These are phyloP conservation scores for Buceros bicornis DNA, from an alignment of 2,797 vertebrate genomes.

Conservation along the genomic window DNA sequence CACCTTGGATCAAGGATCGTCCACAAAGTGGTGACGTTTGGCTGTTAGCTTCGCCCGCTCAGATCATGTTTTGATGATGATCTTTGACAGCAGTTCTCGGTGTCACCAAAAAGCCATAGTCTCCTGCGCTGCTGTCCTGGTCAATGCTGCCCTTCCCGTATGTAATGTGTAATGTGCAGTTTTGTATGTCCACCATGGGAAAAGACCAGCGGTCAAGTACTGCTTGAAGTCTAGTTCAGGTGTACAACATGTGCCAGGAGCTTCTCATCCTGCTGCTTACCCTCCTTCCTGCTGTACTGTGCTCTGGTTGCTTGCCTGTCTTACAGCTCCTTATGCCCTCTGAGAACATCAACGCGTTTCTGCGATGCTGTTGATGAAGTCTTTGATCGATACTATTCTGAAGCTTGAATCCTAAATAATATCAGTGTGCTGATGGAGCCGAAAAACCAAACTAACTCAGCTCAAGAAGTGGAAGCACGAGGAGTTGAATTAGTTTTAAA, in stretches of 20 bases:
- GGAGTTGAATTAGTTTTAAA: not conserved
- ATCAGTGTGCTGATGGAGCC: not conserved
- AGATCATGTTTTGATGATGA: not conserved
- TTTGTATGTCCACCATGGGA: not conserved
- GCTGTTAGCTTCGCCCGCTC: not conserved
- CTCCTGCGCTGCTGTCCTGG: not conserved
- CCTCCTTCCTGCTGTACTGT: not conserved
- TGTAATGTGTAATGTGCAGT: not conserved
- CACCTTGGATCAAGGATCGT: not conserved
- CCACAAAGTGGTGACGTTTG: not conserved
- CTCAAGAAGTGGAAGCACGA: not conserved
- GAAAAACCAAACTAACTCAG: not conserved
- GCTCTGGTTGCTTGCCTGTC: not conserved
- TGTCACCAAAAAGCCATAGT: not conserved
- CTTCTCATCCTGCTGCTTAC: not conserved
- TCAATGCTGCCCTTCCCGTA: not conserved
- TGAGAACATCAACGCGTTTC: not conserved
- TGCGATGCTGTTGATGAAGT: not conserved
- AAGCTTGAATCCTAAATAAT: not conserved
- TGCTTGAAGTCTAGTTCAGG: not conserved
- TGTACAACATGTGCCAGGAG: not conserved
- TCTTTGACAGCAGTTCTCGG: not conserved
- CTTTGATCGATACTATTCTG: not conserved
- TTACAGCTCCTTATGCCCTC: not conserved
- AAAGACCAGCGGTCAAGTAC: not conserved